phyloP scores from a whole-genome alignment of 2,888 invertebrate species.

The Monochamus alternatus region DNA sequence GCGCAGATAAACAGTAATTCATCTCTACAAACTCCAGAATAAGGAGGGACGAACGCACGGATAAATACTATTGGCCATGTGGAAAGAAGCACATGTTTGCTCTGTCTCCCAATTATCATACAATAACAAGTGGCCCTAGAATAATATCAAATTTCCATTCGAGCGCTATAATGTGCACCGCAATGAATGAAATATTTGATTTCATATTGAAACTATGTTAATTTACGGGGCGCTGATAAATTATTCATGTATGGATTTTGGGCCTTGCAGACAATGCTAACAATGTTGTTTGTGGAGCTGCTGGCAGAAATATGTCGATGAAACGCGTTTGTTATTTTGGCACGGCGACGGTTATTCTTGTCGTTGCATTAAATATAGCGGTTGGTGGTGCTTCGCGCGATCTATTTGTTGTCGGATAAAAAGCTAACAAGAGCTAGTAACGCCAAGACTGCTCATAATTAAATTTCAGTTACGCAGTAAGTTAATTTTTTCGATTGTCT shows the following conservation, averaged over 20 bases:
- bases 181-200: slow-evolving; percentile 32
- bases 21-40: no score
- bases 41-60: background rate
- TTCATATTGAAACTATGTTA: slow-evolving; percentile 40
- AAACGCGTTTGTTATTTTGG: background rate
- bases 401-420: no score
- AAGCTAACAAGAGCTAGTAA: no score
- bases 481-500: no score
- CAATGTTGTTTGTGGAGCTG: slow-evolving; percentile 15
- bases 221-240: slow-evolving; percentile 34
- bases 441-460: no score
- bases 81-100: slow-evolving; percentile 13
- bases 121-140: slow-evolving; percentile 31
- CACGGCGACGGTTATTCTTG: background rate
- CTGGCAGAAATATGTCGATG: background rate
- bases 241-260: slow-evolving; percentile 34
- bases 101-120: slow-evolving; percentile 24
- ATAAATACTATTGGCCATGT: slow-evolving; percentile 9
- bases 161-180: background rate
- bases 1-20: no score
- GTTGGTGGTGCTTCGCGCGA: background rate
- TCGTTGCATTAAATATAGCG: background rate
- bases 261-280: slow-evolving; percentile 27
- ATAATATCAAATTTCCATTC: slow-evolving; percentile 29
- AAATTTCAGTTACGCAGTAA: no score